Evolutionary conservation across 64 coral and sea anemone genomes (phyloP), one percentile per base, ranked within the genome.

Genomic region (Platygyra sinensis): DNA sequence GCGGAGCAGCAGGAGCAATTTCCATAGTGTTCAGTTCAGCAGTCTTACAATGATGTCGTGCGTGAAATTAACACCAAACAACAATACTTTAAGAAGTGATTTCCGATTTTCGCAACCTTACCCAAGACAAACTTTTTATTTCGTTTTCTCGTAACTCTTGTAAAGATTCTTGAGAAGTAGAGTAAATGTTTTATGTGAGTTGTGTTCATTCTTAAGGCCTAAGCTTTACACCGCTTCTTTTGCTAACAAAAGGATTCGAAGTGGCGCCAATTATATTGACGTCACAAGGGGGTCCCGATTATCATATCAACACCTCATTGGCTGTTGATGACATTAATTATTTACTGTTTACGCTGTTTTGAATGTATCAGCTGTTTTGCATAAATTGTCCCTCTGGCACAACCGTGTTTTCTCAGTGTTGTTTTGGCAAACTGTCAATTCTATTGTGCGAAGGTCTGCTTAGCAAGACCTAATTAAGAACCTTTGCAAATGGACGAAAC

Each of bases 341-440:
- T 88, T 88, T 88, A 88, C 72, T 88, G 74, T 88, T 88, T 88
- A 88, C 86, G 51, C 27, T 88, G 32, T 77, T 52, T 60, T 22
- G 86, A 88, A 36, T 85, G 30, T 54, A 60, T 88, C 86, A 88
- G 72, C 86, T 88, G 72, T 60, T 88, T 88, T 88, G 86, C 86
- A 88, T 88, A 76, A 88, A 88, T 88, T 88, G 72, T 64, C 72
- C 86, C 74, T 88, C 86, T 62, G 86, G 86, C 52, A 39, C 60
- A 88, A 88, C 52, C 30, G 52, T 76, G 46, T 88, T 85, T 85
- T 72, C 61, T 50, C 38, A 27, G 32, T 75, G 57, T 74, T 74
- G 86, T 87, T 88, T 88, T 88, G 86, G 72, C 71, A 88, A 88
- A 76, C 72, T 75, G 86, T 76, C 86, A 76, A 76, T 9, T 50